phyloP scores from a whole-genome alignment of 1,140 invertebrate species.

The Delia radicum region DNA sequence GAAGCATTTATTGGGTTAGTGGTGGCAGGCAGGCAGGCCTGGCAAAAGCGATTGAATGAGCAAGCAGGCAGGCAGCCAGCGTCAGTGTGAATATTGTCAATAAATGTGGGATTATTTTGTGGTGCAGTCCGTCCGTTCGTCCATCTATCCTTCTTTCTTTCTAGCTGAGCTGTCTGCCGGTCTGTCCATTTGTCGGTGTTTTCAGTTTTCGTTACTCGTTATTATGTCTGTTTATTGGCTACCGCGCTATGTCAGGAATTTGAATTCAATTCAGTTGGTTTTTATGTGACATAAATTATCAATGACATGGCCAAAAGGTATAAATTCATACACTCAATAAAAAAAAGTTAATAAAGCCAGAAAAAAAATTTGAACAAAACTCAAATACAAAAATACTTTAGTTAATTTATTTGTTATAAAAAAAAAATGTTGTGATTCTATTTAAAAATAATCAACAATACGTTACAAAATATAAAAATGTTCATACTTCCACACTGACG shows the following conservation, averaged over 20 bases:
- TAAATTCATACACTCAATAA: not conserved
- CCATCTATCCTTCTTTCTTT: not conserved
- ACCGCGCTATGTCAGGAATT: constrained; percentile 18
- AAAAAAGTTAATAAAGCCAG: too few species aligned
- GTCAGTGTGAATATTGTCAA: constrained; percentile 16
- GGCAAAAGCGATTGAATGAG: too few species aligned
- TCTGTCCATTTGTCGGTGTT: not conserved
- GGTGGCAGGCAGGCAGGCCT: not conserved
- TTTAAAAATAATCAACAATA: too few species aligned
- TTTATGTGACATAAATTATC: constrained; percentile 21
- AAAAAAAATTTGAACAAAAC: too few species aligned
- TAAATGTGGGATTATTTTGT: not conserved
- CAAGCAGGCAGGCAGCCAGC: not conserved
- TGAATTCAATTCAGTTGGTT: constrained; percentile 19
- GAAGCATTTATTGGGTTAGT: not conserved
- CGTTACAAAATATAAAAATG: too few species aligned
- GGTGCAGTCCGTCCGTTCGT: too few species aligned
- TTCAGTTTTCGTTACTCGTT: not conserved
- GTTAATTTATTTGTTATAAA: too few species aligned
- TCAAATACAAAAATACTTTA: too few species aligned
- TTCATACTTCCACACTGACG: not conserved
- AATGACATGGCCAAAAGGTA: constrained; percentile 19
- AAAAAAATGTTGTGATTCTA: too few species aligned
- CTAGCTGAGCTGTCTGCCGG: not conserved
- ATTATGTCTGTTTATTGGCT: not conserved